A percentile compares a stretch with the other conserved stretches of the same genome.
Evolutionary conservation across 2,888 invertebrate species (phyloP).

Genomic region (Cylloceria caligata): DNA sequence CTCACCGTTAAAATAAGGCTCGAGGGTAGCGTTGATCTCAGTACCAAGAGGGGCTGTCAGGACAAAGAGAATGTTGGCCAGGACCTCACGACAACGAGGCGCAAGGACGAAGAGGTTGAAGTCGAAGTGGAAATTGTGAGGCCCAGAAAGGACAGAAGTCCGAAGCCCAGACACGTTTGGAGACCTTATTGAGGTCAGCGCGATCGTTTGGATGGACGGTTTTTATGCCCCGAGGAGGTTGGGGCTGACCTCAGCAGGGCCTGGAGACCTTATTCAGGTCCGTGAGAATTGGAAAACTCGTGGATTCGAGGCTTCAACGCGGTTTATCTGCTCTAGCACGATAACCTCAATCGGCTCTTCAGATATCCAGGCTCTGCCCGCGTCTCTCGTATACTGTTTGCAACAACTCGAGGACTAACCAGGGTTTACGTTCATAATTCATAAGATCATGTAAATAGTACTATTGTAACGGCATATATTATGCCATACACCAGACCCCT

Average conservation of each 20-base stretch:
- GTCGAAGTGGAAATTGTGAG: conserved; percentile 78
- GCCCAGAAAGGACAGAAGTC: conserved; percentile 80
- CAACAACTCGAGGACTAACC: conserved; percentile 83
- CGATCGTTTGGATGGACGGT: neutral
- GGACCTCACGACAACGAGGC: conserved; percentile 79
- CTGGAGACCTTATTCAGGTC: conserved; percentile 2
- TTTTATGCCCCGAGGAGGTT: neutral
- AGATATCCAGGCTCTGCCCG: conserved; percentile 50
- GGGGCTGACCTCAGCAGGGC: conserved; percentile 1
- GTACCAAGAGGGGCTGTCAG: conserved; percentile 78
- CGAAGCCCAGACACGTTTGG: conserved; percentile 83
- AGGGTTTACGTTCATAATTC: conserved; percentile 81
- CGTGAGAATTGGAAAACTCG: conserved; percentile 2
- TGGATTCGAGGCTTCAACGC: neutral
- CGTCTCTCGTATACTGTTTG: conserved; percentile 61
- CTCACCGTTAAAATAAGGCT: conserved; percentile 80
- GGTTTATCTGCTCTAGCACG: neutral
- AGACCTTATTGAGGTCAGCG: conserved; percentile 79
- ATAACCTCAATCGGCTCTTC: conserved; percentile 22
- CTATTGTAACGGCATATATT: conserved; percentile 41
- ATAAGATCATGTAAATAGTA: conserved; percentile 64
- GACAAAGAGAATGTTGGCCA: conserved; percentile 83
- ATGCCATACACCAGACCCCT: conserved; percentile 24
- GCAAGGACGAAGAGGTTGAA: conserved; percentile 79
- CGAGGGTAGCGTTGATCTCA: conserved; percentile 82